Evolutionary conservation across 2,797 vertebrate genomes (phyloP).

Genomic region (Lacerta bilineata): DNA sequence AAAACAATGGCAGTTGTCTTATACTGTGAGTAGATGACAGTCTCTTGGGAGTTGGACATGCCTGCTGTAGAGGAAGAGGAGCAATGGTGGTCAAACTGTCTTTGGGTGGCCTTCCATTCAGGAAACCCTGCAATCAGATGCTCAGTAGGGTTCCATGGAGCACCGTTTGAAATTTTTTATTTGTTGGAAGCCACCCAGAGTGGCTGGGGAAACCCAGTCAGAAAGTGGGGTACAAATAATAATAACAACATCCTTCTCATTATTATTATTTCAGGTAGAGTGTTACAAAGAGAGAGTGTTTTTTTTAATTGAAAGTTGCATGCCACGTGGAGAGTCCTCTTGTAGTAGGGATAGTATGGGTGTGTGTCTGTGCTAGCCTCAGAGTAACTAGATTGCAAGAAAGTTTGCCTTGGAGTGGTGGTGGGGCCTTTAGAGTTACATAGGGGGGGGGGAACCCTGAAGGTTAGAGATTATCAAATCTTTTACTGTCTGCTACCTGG

Average conservation of each 20-base stretch:
- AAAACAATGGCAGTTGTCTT: no score
- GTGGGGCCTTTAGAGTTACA: no score
- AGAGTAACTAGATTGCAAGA: slow-evolving; percentile 59
- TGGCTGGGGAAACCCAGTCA: no score
- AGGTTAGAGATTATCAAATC: slow-evolving; percentile 72
- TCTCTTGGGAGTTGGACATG: no score
- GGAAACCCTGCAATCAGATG: neutral
- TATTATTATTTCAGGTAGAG: neutral
- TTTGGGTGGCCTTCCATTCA: neutral
- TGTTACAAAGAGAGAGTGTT: slow-evolving; percentile 45
- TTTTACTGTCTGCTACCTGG: slow-evolving; percentile 79
- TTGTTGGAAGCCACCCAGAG: slow-evolving; percentile 42
- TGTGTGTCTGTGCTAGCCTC: slow-evolving; percentile 46
- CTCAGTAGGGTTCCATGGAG: neutral
- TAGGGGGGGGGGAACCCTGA: neutral
- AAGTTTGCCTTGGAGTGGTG: slow-evolving; percentile 30
- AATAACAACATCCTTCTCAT: no score
- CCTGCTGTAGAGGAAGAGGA: no score
- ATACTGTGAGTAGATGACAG: no score
- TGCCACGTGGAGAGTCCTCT: slow-evolving; percentile 45
- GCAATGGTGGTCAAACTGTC: neutral
- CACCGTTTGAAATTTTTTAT: neutral
- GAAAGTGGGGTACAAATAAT: no score
- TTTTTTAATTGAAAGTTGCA: slow-evolving; percentile 28
- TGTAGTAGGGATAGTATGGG: slow-evolving; percentile 30